Evolutionary conservation across 2,113 vertebrate genomes (phyloP).

Genomic region (Limnothrissa miodon): DNA sequence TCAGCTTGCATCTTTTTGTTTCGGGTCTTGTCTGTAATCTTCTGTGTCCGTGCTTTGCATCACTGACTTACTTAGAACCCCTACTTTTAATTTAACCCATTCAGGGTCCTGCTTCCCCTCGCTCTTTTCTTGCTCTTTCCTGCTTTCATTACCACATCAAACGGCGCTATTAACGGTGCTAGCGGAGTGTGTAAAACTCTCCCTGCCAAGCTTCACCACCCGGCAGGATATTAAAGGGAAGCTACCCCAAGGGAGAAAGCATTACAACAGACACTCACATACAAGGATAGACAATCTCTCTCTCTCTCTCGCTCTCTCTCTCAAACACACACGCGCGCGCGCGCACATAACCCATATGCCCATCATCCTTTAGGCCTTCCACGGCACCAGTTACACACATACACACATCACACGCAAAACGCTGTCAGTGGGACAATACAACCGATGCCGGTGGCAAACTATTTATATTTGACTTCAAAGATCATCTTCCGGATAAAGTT

Average conservation of each 20-base stretch:
- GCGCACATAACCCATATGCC: slow-evolving; percentile 14
- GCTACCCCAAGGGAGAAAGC: slow-evolving; percentile 52
- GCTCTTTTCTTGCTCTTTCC: slow-evolving; percentile 50
- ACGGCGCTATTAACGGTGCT: slow-evolving; percentile 76
- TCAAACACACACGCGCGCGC: slow-evolving; percentile 21
- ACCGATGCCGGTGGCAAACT: neutral
- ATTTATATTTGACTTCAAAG: neutral
- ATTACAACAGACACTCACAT: slow-evolving; percentile 31
- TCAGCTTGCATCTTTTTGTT: slow-evolving; percentile 2
- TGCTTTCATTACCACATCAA: slow-evolving; percentile 80
- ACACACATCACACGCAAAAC: neutral
- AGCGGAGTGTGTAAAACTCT: slow-evolving; percentile 77
- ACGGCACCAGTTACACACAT: neutral
- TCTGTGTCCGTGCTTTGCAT: slow-evolving; percentile 51
- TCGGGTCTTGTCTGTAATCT: slow-evolving; percentile 16
- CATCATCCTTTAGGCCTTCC: too few species aligned
- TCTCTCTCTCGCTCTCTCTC: slow-evolving; percentile 5
- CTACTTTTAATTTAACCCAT: slow-evolving; percentile 74
- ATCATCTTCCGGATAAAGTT: neutral
- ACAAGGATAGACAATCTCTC: slow-evolving; percentile 27
- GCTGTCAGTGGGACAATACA: neutral
- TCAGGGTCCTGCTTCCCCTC: slow-evolving; percentile 54
- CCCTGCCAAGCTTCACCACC: slow-evolving; percentile 77
- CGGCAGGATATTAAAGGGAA: slow-evolving; percentile 80
- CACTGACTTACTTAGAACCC: slow-evolving; percentile 64